phyloP scores from a whole-genome alignment of 2,888 invertebrate genomes.

The Eudemis profundana region DNA sequence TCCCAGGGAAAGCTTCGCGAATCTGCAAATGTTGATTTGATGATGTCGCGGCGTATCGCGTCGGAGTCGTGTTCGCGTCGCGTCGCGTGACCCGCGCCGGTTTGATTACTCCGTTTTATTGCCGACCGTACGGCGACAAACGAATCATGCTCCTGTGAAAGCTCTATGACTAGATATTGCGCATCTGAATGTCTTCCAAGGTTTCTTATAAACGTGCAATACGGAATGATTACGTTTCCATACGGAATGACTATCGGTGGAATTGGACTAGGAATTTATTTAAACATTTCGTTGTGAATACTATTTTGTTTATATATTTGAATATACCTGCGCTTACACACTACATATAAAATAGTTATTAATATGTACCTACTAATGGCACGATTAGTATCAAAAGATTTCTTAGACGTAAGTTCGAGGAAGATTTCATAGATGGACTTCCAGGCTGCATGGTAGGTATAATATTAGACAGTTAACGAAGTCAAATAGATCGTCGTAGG shows the following conservation, averaged over 20 bases:
- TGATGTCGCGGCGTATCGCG: slow-evolving; percentile 65
- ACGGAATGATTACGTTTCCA: slow-evolving; percentile 16
- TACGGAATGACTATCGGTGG: slow-evolving; percentile 12
- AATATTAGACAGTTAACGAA: no score
- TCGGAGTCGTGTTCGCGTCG: slow-evolving; percentile 47
- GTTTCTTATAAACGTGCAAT: slow-evolving; percentile 26
- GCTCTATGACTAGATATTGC: slow-evolving; percentile 41
- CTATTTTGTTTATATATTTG: no score
- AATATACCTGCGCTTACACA: no score
- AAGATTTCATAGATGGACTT: no score
- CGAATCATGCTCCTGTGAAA: slow-evolving; percentile 33
- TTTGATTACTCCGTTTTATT: slow-evolving; percentile 56
- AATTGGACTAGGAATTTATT: slow-evolving; percentile 10
- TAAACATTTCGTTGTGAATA: neutral
- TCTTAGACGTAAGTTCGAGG: no score
- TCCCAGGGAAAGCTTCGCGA: slow-evolving; percentile 83
- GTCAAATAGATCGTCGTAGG: no score
- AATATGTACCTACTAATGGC: no score
- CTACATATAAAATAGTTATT: no score
- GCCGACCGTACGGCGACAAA: slow-evolving; percentile 35
- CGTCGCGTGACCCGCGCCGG: slow-evolving; percentile 36
- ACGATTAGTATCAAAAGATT: no score
- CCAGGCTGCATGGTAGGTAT: no score
- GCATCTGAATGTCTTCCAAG: slow-evolving; percentile 22
- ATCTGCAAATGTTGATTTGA: slow-evolving; percentile 86